Conservation (phyloP, 2,113 vertebrate genomes). For the Piprites chloris region DNA sequence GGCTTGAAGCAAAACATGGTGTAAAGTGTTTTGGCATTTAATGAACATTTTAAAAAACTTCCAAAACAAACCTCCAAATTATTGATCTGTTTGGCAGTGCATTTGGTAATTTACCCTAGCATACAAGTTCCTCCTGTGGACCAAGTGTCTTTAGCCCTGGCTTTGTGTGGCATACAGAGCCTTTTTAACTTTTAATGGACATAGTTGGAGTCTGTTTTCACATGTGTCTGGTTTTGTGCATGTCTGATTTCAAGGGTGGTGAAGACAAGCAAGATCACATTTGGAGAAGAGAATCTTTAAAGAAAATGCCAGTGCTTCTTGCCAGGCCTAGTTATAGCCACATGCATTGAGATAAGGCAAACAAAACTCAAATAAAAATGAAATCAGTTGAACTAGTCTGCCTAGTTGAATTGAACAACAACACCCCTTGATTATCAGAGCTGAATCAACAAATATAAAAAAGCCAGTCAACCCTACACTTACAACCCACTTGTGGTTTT, state of each 20-base stretch:
- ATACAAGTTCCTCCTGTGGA: background rate
- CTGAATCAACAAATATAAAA: conserved; percentile 77
- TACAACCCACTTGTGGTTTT: conserved; percentile 78
- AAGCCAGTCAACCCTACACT: conserved; percentile 70
- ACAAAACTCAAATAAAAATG: conserved; percentile 40
- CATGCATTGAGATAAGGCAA: conserved; percentile 51
- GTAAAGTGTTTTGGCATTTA: background rate
- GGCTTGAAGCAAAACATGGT: background rate
- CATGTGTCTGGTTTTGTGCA: background rate
- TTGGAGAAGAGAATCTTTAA: background rate
- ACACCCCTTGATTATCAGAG: conserved; percentile 63
- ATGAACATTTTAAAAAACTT: background rate
- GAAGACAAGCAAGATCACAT: background rate
- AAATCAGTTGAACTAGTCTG: conserved; percentile 57
- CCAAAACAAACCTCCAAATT: background rate
- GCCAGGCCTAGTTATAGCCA: background rate
- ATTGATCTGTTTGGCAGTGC: background rate
- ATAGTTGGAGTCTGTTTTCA: background rate
- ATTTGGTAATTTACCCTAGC: background rate
- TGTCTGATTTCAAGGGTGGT: background rate
- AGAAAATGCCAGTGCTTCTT: conserved; percentile 8
- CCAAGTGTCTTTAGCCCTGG: background rate
- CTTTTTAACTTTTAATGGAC: background rate
- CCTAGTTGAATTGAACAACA: conserved; percentile 65
- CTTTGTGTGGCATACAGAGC: background rate